phyloP scores from a whole-genome alignment of 1,140 invertebrate species.

The Lerema accius region DNA sequence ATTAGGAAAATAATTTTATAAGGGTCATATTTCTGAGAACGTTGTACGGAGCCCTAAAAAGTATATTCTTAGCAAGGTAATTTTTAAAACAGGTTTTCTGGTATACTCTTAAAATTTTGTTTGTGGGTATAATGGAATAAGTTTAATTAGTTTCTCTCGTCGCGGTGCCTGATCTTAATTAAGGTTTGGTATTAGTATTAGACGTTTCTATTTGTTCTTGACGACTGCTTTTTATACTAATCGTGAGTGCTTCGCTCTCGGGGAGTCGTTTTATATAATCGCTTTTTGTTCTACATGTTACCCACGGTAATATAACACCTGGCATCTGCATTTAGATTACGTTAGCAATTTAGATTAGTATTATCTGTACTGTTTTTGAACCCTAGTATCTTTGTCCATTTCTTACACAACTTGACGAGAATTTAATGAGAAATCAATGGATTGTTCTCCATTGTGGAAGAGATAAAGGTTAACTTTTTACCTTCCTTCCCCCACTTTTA shows the following conservation, averaged over 20 bases:
- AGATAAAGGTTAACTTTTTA: too few species aligned
- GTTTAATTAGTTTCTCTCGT: slow-evolving; percentile 73
- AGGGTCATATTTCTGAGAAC: background rate
- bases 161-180: slow-evolving; percentile 66
- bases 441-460: too few species aligned
- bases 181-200: slow-evolving; percentile 62
- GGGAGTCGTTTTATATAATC: slow-evolving; percentile 10
- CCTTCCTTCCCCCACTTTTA: too few species aligned
- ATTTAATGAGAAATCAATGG: too few species aligned
- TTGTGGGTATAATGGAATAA: slow-evolving; percentile 66
- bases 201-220: slow-evolving; percentile 52
- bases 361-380: too few species aligned
- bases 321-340: background rate
- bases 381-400: too few species aligned
- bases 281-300: slow-evolving; percentile 4
- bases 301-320: background rate
- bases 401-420: too few species aligned
- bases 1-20: too few species aligned
- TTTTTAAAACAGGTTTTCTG: slow-evolving; percentile 17
- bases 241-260: slow-evolving; percentile 11
- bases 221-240: slow-evolving; percentile 38
- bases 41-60: background rate
- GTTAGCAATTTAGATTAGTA: too few species aligned
- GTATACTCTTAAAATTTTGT: slow-evolving; percentile 55
- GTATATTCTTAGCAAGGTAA: background rate